Conservation (phyloP, 2,888 invertebrate species). For the Trichacis sp. region DNA sequence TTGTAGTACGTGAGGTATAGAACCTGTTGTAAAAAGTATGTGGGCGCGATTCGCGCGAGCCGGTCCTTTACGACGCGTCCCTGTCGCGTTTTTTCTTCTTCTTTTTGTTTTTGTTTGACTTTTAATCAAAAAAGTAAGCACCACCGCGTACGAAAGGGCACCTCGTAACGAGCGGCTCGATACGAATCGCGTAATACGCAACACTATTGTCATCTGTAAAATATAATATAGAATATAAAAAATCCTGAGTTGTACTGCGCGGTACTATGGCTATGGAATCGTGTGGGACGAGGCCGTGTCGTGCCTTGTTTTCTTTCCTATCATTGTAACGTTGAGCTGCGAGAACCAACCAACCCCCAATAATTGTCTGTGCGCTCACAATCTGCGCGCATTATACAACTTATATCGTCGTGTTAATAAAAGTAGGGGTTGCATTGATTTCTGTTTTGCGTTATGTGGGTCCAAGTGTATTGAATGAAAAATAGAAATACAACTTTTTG, state of each 20-base stretch:
- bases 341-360: too few relatives aligned
- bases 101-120: too few relatives aligned
- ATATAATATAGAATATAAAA: conserved; percentile 67
- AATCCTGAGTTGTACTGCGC: conserved; percentile 69
- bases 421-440: too few relatives aligned
- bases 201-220: conserved; percentile 69
- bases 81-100: too few relatives aligned
- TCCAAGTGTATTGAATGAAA: too few relatives aligned
- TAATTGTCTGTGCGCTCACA: too few relatives aligned
- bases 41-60: conserved; percentile 39
- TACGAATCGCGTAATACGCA: conserved; percentile 60
- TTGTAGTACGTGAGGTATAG: conserved; percentile 69
- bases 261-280: conserved; percentile 69
- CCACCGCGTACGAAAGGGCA: neutral
- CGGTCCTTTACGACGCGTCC: too few relatives aligned
- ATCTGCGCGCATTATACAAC: too few relatives aligned
- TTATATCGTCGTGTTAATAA: too few relatives aligned
- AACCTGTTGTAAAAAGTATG: conserved; percentile 57
- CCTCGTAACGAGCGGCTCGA: conserved; percentile 23
- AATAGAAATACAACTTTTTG: conserved; percentile 14
- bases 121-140: too few relatives aligned
- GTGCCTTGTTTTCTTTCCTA: conserved; percentile 31
- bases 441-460: too few relatives aligned
- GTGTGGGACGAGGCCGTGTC: conserved; percentile 52
- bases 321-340: too few relatives aligned